Evolutionary conservation across 1,140 invertebrate species (phyloP).

Genomic region (Agrilus planipennis): DNA sequence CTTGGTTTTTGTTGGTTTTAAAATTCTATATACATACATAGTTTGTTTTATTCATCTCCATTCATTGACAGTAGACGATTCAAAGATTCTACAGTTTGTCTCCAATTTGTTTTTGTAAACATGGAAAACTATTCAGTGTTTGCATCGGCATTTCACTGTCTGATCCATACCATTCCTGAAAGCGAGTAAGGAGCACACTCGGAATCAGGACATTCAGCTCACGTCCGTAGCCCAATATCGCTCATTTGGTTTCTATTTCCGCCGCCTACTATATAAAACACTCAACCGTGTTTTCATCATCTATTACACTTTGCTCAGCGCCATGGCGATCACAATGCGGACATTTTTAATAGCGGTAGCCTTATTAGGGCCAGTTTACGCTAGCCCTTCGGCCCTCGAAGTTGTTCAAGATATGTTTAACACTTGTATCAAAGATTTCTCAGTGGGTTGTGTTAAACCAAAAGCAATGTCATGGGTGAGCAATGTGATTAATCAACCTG

Average conservation of each 20-base stretch:
- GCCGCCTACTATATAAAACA: slow-evolving; percentile 24
- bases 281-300: slow-evolving; percentile 9
- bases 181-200: slow-evolving; percentile 1
- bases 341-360: slow-evolving; percentile 17
- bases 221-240: slow-evolving; percentile 30
- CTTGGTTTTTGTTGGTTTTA: too few species aligned
- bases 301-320: slow-evolving; percentile 14
- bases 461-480: slow-evolving; percentile 61
- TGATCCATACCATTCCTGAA: background rate
- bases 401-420: slow-evolving; percentile 48
- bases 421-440: slow-evolving; percentile 49
- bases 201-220: slow-evolving; percentile 17
- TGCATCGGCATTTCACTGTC: background rate
- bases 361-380: slow-evolving; percentile 12
- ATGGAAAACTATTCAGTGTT: too few species aligned
- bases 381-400: slow-evolving; percentile 39
- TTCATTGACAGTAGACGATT: too few species aligned
- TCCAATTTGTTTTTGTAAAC: too few species aligned
- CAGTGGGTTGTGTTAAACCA: slow-evolving; percentile 58
- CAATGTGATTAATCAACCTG: slow-evolving; percentile 48
- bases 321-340: slow-evolving; percentile 7
- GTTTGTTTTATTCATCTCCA: too few species aligned
- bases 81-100: too few species aligned
- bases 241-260: slow-evolving; percentile 33
- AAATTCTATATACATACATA: too few species aligned